These are phyloP conservation scores for Peromyscus leucopus DNA, from an alignment of 2,113 vertebrate genomes.

Conservation along the genomic window DNA sequence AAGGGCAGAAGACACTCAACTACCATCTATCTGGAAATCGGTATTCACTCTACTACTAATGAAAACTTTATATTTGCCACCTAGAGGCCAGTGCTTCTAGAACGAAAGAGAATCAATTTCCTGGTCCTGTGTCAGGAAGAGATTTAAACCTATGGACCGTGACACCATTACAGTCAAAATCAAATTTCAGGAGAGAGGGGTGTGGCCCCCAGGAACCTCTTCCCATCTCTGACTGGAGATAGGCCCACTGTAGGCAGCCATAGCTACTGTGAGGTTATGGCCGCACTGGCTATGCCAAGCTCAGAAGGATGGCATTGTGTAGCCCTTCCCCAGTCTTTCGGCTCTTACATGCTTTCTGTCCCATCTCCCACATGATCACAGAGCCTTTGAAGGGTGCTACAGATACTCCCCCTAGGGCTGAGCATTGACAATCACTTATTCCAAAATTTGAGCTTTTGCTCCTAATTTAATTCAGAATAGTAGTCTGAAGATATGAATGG, in stretches of 20 bases:
- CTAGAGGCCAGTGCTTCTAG: neutral
- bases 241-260: neutral
- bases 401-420: neutral
- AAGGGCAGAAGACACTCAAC: neutral
- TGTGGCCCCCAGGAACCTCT: neutral
- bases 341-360: neutral
- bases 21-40: neutral
- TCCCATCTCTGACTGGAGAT: neutral
- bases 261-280: neutral
- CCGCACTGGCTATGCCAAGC: too few species aligned
- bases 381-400: neutral
- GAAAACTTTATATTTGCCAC: neutral
- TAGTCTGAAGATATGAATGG: conserved; percentile 32
- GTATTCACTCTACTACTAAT: neutral
- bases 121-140: neutral
- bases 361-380: too few species aligned
- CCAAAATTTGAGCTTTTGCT: conserved; percentile 29
- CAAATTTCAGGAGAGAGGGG: neutral
- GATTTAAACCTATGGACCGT: conserved; percentile 10
- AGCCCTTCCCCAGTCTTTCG: neutral
- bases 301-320: neutral
- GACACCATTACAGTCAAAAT: neutral
- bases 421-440: neutral
- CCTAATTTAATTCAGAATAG: conserved; percentile 43
- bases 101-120: conserved; percentile 26